Base-by-base conservation (phyloP, 1,140 invertebrate species). In the Coenobita brevimanus region DNA sequence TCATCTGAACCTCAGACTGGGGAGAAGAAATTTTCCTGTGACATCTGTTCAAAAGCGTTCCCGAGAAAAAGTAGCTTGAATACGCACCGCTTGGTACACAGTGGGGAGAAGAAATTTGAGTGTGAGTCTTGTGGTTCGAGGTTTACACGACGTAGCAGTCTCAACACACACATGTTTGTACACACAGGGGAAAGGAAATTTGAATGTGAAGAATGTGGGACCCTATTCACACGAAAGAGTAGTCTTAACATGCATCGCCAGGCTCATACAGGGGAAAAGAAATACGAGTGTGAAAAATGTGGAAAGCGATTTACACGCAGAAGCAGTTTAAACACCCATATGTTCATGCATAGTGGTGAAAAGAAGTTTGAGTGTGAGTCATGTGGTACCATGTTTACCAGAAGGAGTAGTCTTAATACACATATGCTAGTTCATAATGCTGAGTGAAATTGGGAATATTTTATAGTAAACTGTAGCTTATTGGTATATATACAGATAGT, bases 41-140 rank as follows among this genome's bases (percentile, higher is more conserved):
- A 82, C 38, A 33, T 82, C 1, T 82, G 80, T 50, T 60, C 80
- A 21, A 82, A 82, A 24, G 60, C 69, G 6, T 82, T 82, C 43
- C 80, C 80, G 0, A 41, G 80, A 41, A 82, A 82, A 41, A 82
- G 80, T 27, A 69, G 62, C 64, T 64, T 82, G 13, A 82, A 67
- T 38, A 82, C 80, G n/a, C 80, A 82, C 15, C 80, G 80, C n/a
- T 64, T 82, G 38, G 27, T 82, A 4, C 80, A 82, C 80, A 82
- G 80, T 33, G 80, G 80, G 0, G 80, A 82, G 33, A 82, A 82
- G 15, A 41, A 38, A 3, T 82, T 71, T n/a, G 80, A 82, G 33
- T 82, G 80, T 50, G 80, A 82, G 0, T 43, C 50, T 46, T 82
- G 80, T 41, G 80, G 80, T 30, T 46, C 17, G 33, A 41, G 80